Base-by-base conservation (phyloP, 2,888 invertebrate species). In the Diarsia dahlii region DNA sequence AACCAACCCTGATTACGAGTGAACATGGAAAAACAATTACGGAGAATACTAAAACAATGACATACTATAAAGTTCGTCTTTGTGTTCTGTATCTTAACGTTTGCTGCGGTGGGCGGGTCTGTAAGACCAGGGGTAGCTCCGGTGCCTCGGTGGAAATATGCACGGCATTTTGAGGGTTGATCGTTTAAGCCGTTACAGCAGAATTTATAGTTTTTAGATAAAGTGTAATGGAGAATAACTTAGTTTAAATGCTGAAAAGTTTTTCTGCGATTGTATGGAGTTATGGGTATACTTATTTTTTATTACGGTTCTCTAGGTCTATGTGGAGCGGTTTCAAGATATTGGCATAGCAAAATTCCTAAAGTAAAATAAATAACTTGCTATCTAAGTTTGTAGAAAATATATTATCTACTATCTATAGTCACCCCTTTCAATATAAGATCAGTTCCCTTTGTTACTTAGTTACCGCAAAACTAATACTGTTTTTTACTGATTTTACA, bases 21-120 rank as follows among this genome's bases (percentile, higher is more conserved):
- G 91, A 93, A 95, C 95, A 96, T 92, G 95, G 96, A 95, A 96
- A 96, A 96, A 96, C 96, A 96, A 96, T 96, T 95, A 95, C 92
- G 92, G 93, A 92, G 94, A 93, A 94, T 93, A 92, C 93, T 93
- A 90, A 92, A 94, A 95, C 95, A 95, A 95, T 95, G 95, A 95
- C 92, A 90, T 90, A 92, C 91, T 94, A 92, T 94, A 95, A 94
- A 95, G 93, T 95, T 94, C 78, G 93, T 91, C 93, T 94, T 95
- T 95, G 95, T 95, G 92, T 93, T 89, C 91, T 91, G 92, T 95
- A 94, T 95, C 95, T 95, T 94, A 93, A 88, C 86, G 87, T 87
- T 87, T 70, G 84, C 92, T 95, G 95, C 89, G 94, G 95, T 94
- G 90, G 92, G 92, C 90, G 94, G 94, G 93, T 90, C 91, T 86